These are phyloP conservation scores for Serilophus lunatus DNA, from an alignment of 2,113 vertebrate genomes.

Conservation along the genomic window DNA sequence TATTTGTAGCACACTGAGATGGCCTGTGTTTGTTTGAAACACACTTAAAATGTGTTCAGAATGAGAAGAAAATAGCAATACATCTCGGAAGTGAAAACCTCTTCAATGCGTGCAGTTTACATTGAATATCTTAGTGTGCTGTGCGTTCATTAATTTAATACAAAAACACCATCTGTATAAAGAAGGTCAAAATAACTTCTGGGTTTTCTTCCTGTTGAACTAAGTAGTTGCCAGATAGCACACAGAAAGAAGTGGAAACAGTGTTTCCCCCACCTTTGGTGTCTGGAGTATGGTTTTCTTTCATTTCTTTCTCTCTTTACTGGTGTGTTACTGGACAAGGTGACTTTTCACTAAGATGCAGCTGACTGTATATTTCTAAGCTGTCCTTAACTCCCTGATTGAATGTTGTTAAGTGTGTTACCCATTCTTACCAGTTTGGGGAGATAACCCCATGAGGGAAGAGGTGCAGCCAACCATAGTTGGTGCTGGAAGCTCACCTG, in stretches of 20 bases:
- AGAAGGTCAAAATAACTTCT: neutral
- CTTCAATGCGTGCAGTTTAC: neutral
- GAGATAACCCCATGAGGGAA: neutral
- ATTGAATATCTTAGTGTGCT: conserved; percentile 7
- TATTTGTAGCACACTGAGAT: neutral
- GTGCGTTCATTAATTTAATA: conserved; percentile 11
- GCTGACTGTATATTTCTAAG: neutral
- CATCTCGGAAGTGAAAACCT: neutral
- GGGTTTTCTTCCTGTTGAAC: neutral
- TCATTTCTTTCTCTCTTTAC: neutral
- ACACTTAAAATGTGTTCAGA: neutral
- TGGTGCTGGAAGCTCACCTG: neutral
- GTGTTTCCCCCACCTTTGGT: neutral
- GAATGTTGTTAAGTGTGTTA: neutral
- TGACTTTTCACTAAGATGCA: neutral
- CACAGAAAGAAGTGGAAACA: neutral
- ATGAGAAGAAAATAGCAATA: neutral
- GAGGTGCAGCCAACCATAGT: accelerated
- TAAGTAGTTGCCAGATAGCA: neutral
- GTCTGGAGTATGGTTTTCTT: neutral
- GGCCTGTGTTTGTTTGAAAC: neutral
- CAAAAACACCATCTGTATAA: conserved; percentile 19
- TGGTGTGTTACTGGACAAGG: neutral
- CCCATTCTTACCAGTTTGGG: neutral
- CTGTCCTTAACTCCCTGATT: neutral